phyloP scores from a whole-genome alignment of 1,140 invertebrate genomes.

The Mylabris phalerata region DNA sequence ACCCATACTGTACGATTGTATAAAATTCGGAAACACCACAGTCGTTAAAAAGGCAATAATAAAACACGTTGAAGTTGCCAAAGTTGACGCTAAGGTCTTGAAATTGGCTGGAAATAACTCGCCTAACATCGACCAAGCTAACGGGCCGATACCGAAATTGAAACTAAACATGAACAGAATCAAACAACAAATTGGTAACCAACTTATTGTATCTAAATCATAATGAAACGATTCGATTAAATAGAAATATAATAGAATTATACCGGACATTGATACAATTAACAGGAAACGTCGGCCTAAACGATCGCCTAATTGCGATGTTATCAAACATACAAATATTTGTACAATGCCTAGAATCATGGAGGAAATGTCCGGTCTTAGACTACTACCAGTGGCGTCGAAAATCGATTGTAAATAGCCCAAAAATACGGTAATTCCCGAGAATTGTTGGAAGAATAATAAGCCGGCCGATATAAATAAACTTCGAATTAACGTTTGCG shows the following conservation, averaged over 20 bases:
- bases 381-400: slow-evolving; percentile 48
- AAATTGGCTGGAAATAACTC: slow-evolving; percentile 56
- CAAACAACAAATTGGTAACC: slow-evolving; percentile 7
- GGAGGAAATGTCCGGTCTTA: slow-evolving; percentile 50
- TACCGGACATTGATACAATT: neutral
- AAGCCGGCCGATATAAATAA: neutral
- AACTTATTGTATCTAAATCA: slow-evolving; percentile 1
- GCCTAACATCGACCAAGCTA: slow-evolving; percentile 69
- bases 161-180: slow-evolving; percentile 4
- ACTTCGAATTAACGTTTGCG: slow-evolving; percentile 45
- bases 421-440: slow-evolving; percentile 73
- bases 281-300: neutral
- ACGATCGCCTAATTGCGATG: neutral
- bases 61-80: neutral
- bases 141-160: slow-evolving; percentile 49
- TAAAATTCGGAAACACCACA: slow-evolving; percentile 4
- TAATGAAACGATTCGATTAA: neutral
- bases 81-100: neutral
- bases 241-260: slow-evolving; percentile 5
- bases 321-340: slow-evolving; percentile 40
- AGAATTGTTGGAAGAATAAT: slow-evolving; percentile 61
- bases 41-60: neutral
- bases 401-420: slow-evolving; percentile 74
- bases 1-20: neutral
- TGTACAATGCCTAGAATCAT: slow-evolving; percentile 70